Conservation (phyloP, 2,888 invertebrate species). For the Chrysodeixis includens region DNA sequence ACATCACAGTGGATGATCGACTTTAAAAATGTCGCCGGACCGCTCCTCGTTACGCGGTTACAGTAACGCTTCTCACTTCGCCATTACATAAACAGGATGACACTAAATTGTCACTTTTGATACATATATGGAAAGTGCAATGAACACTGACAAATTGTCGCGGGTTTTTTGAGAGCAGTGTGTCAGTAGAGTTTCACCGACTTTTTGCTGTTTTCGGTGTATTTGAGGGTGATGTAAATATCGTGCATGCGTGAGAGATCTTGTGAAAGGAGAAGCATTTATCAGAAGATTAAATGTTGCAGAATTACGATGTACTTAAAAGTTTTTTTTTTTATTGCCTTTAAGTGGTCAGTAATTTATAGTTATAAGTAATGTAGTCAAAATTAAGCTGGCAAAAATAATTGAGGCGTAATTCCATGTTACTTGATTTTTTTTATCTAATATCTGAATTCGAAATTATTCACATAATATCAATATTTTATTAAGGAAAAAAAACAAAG, state of each 20-base stretch:
- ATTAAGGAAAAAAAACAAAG: neutral
- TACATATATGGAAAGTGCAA: conserved; percentile 44
- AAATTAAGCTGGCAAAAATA: no score
- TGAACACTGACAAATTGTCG: conserved; percentile 46
- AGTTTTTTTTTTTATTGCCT: neutral
- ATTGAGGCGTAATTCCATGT: no score
- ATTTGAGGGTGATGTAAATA: conserved; percentile 2
- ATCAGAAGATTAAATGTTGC: neutral
- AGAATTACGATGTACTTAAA: neutral
- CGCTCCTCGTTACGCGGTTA: conserved; percentile 39
- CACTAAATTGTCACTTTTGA: conserved; percentile 49
- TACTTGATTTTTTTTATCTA: no score
- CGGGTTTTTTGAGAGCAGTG: conserved; percentile 45
- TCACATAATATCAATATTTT: no score
- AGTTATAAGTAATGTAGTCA: neutral
- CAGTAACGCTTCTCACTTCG: conserved; percentile 40
- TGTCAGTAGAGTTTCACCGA: conserved; percentile 38
- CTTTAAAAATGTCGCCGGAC: conserved; percentile 25
- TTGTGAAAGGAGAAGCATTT: conserved; percentile 3
- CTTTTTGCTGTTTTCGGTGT: neutral
- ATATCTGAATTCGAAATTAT: no score
- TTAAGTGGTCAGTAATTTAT: neutral
- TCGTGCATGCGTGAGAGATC: neutral
- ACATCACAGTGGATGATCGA: neutral
- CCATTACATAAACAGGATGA: conserved; percentile 52